Conservation (phyloP, 2,797 vertebrate species). For the Alcedo quadribrachys region DNA sequence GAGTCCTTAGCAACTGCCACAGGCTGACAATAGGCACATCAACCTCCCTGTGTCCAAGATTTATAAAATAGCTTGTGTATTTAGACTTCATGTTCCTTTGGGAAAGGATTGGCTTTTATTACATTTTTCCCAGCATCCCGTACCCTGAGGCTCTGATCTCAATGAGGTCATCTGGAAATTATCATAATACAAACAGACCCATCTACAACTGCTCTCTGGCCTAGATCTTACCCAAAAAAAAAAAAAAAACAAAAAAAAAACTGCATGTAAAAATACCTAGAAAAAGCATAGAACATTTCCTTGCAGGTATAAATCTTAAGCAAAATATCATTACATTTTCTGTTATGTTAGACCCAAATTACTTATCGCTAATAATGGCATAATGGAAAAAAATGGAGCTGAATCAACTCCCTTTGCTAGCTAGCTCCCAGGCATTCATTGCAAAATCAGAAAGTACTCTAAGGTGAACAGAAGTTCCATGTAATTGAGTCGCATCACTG, state of each 20-base stretch:
- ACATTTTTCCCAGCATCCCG: not conserved
- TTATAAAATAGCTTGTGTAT: not conserved
- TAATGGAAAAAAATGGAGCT: not conserved
- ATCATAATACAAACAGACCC: not conserved
- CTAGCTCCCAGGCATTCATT: not conserved
- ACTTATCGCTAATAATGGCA: not conserved
- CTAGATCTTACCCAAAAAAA: not conserved
- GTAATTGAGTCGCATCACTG: not conserved
- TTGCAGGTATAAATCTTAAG: not conserved
- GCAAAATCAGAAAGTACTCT: not conserved
- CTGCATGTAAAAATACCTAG: not conserved
- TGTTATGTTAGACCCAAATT: not conserved
- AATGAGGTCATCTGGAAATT: not conserved
- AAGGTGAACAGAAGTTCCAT: not conserved
- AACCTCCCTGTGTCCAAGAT: not conserved
- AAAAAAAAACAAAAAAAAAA: not conserved
- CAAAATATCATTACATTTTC: not conserved
- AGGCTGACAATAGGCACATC: not conserved
- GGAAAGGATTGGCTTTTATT: not conserved
- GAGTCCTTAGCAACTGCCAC: not conserved
- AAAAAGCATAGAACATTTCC: not conserved
- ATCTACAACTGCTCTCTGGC: not conserved
- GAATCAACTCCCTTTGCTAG: not conserved
- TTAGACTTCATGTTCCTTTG: not conserved
- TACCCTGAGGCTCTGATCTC: slow-evolving; percentile 2